Evolutionary conservation across 2,888 invertebrate species (phyloP).

Genomic region (Drosophila kambysellisi): DNA sequence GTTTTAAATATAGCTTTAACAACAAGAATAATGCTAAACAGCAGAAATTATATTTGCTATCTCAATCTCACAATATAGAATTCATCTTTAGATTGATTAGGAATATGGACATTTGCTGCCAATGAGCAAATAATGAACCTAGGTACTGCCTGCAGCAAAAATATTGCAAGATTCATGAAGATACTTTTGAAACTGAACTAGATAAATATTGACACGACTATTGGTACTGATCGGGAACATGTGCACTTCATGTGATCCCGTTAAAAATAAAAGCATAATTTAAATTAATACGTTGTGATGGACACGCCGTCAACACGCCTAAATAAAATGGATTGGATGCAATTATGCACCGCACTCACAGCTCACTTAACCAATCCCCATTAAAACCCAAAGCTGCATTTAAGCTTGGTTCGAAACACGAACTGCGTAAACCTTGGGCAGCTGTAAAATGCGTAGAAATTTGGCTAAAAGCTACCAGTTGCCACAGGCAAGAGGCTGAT

Average conservation of each 20-base stretch:
- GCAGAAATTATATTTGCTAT: not conserved
- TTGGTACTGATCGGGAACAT: not conserved
- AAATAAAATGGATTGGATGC: not conserved
- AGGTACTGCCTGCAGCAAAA: not conserved
- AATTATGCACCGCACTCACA: not conserved
- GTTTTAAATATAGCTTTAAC: not conserved
- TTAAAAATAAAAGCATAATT: not conserved
- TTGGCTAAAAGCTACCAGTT: not conserved
- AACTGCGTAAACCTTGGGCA: conserved; percentile 50
- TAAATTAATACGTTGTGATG: not conserved
- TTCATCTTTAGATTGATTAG: not conserved
- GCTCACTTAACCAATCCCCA: conserved; percentile 32
- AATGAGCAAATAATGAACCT: not conserved
- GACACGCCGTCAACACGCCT: not conserved
- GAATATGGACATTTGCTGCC: not conserved
- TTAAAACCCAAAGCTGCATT: conserved; percentile 10
- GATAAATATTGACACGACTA: not conserved
- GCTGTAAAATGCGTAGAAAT: conserved; percentile 70
- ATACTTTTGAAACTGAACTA: not conserved
- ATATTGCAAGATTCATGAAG: not conserved
- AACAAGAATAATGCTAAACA: not conserved
- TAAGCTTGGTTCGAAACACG: not conserved
- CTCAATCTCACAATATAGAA: not conserved
- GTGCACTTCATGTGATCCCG: not conserved
- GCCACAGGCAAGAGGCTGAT: conserved; percentile 12